These are phyloP conservation scores for Euthynnus affinis DNA, from an alignment of 2,797 vertebrate species.

Conservation along the genomic window DNA sequence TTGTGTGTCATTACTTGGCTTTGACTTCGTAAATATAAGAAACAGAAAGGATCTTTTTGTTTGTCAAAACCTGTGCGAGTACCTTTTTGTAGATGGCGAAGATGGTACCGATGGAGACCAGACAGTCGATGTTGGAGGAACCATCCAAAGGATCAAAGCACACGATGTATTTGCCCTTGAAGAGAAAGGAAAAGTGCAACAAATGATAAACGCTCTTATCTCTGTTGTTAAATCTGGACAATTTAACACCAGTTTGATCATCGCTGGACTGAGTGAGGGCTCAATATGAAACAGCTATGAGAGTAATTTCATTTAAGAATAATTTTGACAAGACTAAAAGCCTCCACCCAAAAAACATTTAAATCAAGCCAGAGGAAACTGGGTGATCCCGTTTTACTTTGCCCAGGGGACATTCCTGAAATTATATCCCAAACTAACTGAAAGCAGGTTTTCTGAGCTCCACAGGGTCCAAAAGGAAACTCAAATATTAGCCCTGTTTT, in stretches of 20 bases:
- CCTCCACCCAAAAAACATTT: slow-evolving; percentile 12
- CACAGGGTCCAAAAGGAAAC: not conserved
- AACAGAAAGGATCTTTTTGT: too few species aligned
- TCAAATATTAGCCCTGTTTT: not conserved
- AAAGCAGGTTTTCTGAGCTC: not conserved
- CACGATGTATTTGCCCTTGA: slow-evolving; percentile 96
- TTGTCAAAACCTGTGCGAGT: not conserved
- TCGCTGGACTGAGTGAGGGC: not conserved
- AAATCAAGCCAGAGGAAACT: not conserved
- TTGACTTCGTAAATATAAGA: too few species aligned
- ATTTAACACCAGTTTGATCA: not conserved
- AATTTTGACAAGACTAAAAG: not conserved
- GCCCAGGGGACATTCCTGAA: not conserved
- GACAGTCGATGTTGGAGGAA: slow-evolving; percentile 98
- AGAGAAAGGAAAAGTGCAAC: not conserved
- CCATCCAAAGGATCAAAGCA: slow-evolving; percentile 98
- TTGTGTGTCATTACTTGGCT: too few species aligned
- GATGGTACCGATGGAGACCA: slow-evolving; percentile 97
- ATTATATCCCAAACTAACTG: not conserved
- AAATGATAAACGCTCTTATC: not conserved
- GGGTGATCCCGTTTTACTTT: slow-evolving; percentile 16
- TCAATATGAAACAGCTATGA: not conserved
- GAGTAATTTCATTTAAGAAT: not conserved
- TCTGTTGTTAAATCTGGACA: not conserved
- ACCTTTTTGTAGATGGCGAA: slow-evolving; percentile 96